Percentiles rank a stretch among this genome's conserved stretches.
Evolutionary conservation across 2,888 invertebrate species (phyloP).

Genomic region (Escarpia spicata): DNA sequence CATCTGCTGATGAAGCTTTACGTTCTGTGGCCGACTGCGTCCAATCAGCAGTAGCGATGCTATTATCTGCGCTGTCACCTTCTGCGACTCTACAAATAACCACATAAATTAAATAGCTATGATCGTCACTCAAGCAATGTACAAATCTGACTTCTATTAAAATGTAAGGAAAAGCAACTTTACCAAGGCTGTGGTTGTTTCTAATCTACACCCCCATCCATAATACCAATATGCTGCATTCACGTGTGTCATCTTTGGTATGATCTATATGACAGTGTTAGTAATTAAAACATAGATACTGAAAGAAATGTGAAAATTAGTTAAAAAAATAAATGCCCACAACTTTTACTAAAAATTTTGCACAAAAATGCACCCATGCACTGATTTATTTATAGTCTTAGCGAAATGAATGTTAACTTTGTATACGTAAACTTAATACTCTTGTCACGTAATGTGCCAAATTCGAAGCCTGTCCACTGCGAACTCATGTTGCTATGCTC

Average conservation of each 20-base stretch:
- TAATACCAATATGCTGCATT: not conserved
- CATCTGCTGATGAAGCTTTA: constrained; percentile 71
- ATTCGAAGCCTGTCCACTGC: too few species aligned
- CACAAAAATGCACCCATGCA: not conserved
- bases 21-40: constrained; percentile 73
- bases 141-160: not conserved
- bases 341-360: not conserved
- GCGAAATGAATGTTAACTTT: too few species aligned
- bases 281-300: not conserved
- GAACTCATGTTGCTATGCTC: too few species aligned
- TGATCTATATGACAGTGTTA: not conserved
- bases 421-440: too few species aligned
- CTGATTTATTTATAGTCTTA: too few species aligned
- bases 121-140: not conserved
- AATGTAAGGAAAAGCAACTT: not conserved
- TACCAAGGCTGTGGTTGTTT: not conserved
- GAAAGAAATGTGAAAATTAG: not conserved
- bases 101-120: not conserved
- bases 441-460: too few species aligned
- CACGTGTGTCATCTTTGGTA: not conserved
- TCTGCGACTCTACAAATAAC: constrained; percentile 74
- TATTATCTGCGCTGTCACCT: constrained; percentile 83
- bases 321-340: not conserved
- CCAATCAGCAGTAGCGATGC: constrained; percentile 78
- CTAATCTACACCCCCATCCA: not conserved